Conservation (phyloP, 2,113 vertebrate species). For the Petrocephalus zakoni region DNA sequence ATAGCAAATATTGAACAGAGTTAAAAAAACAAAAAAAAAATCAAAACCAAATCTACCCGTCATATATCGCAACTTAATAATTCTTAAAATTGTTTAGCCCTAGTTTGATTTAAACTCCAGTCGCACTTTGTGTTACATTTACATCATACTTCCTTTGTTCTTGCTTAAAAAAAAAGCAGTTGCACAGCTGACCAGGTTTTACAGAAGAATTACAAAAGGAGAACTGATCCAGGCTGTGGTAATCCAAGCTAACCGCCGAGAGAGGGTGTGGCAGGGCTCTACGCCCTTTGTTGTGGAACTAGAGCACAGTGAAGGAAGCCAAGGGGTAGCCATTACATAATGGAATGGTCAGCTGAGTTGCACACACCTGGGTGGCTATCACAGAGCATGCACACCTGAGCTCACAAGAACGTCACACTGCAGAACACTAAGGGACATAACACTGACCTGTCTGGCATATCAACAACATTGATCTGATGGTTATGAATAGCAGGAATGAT, state of each 20-base stretch:
- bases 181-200: conserved; percentile 30
- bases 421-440: neutral
- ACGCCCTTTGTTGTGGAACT: conserved; percentile 38
- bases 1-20: too few species aligned
- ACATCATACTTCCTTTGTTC: neutral
- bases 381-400: conserved; percentile 13
- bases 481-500: neutral
- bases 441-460: neutral
- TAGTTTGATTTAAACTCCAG: neutral
- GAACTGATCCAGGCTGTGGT: conserved; percentile 34
- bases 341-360: conserved; percentile 36
- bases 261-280: conserved; percentile 37
- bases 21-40: too few species aligned
- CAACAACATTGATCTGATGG: neutral
- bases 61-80: too few species aligned
- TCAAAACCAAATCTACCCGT: too few species aligned
- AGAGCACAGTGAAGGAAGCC: conserved; percentile 31
- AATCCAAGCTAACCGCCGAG: conserved; percentile 42
- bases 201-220: conserved; percentile 12
- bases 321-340: conserved; percentile 34
- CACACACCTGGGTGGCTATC: conserved; percentile 29
- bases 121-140: neutral
- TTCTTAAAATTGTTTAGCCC: neutral
- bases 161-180: conserved; percentile 12
- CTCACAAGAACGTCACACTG: conserved; percentile 1